Base-by-base conservation (phyloP, 1,140 invertebrate species). In the Tetragonula clypearis region DNA sequence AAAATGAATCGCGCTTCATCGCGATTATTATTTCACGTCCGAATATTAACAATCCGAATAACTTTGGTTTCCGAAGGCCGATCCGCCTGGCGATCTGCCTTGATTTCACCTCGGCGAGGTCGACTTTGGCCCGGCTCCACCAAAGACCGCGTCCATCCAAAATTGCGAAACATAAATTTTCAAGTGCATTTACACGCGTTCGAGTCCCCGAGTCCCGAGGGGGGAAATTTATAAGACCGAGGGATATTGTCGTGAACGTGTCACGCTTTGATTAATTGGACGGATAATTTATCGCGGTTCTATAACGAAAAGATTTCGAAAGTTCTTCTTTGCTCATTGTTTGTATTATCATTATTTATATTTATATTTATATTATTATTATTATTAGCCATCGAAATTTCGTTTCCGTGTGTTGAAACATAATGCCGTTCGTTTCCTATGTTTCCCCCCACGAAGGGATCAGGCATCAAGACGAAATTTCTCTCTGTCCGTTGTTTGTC, bases 81-180 rank as follows among this genome's bases (percentile, higher is more conserved):
- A 68, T 68, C 41, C 68, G 78, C 8, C n/a, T 90, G 87, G 90
- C 86, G 77, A 88, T 83, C 66, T 85, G 77, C 76, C 82, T 85
- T 81, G 85, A 88, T 90, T 84, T 90, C 79, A 84, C 65, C 56
- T 65, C 19, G 56, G 79, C 62, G 26, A 83, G 76, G 68, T 87
- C 85, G 76, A 84, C 73, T 86, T 49, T 79, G 62, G 80, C 82
- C 55, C 26, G 17, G 49, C 56, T 72, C 41, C 69, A 69, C 62
- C 17, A 30, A 30, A 30, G 19, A 53, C 30, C n/a, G 66, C n/a
- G 66, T 56, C 79, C 19, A 49, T 35, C 30, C 68, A 55, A 55
- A 79, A 80, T 90, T 88, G 76, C 35, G 68, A 88, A 89, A 88
- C 74, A 73, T 81, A 71, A 74, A 81, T 86, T 85, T 90, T 72